phyloP scores from a whole-genome alignment of 2,797 vertebrate species.

The Salarias fasciatus region DNA sequence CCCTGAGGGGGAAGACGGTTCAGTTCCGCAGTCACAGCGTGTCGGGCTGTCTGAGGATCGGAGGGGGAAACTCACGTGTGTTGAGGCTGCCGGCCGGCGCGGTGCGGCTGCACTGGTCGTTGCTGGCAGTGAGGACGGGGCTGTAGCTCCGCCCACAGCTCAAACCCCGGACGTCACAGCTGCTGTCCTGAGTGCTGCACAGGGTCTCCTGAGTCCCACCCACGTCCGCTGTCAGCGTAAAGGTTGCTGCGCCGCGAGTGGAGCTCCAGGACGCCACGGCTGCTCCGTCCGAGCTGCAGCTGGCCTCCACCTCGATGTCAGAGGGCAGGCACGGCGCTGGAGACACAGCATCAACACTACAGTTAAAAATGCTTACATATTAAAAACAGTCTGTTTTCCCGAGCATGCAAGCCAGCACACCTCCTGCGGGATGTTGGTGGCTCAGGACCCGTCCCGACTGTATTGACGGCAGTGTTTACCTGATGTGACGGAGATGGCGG shows the following conservation, averaged over 20 bases:
- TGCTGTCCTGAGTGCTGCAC: slow-evolving; percentile 61
- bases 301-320: slow-evolving; percentile 38
- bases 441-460: too few relatives aligned
- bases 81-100: slow-evolving; percentile 42
- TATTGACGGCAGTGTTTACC: too few relatives aligned
- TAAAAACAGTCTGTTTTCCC: too few relatives aligned
- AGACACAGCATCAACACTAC: background rate
- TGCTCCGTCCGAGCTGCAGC: slow-evolving; percentile 60
- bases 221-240: slow-evolving; percentile 61
- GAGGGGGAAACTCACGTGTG: slow-evolving; percentile 60
- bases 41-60: background rate
- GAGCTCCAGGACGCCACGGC: slow-evolving; percentile 68
- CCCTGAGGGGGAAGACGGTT: slow-evolving; percentile 46
- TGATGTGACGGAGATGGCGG: slow-evolving; percentile 25
- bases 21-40: background rate
- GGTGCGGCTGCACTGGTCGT: slow-evolving; percentile 63
- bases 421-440: too few relatives aligned
- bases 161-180: slow-evolving; percentile 64
- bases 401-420: too few relatives aligned
- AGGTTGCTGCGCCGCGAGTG: slow-evolving; percentile 49
- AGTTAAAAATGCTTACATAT: too few relatives aligned
- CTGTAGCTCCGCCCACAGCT: slow-evolving; percentile 72
- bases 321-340: slow-evolving; percentile 75
- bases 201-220: slow-evolving; percentile 53
- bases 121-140: slow-evolving; percentile 63